phyloP scores from a whole-genome alignment of 2,888 invertebrate genomes.

The Deilephila porcellus region DNA sequence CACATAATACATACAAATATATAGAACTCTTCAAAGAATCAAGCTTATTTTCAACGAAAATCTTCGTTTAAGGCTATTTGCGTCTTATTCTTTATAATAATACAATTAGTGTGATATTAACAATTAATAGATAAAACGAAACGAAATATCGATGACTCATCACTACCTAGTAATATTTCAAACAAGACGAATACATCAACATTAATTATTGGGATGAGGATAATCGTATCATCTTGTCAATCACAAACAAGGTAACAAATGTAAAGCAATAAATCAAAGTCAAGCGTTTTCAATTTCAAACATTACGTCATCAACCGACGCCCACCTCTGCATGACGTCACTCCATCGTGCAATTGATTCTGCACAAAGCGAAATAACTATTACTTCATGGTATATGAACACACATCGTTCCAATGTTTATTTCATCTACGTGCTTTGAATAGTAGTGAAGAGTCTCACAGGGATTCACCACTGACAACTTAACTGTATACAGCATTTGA shows the following conservation, averaged over 20 bases:
- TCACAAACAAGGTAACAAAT: background rate
- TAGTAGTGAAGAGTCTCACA: background rate
- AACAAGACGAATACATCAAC: too few relatives aligned
- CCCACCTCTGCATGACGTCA: conserved; percentile 9
- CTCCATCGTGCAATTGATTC: conserved; percentile 2
- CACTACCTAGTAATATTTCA: too few relatives aligned
- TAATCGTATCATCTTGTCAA: background rate
- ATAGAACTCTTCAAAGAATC: too few relatives aligned
- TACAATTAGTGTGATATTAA: too few relatives aligned
- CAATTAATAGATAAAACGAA: too few relatives aligned
- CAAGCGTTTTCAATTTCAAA: background rate
- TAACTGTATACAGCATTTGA: conserved; percentile 6
- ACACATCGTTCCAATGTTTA: conserved; percentile 39
- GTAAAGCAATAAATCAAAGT: background rate
- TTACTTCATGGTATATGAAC: conserved; percentile 37
- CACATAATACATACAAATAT: too few relatives aligned
- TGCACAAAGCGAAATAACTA: conserved; percentile 33
- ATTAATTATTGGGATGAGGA: background rate
- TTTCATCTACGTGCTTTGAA: conserved; percentile 36
- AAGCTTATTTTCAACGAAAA: too few relatives aligned
- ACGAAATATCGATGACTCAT: too few relatives aligned
- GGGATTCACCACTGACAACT: background rate
- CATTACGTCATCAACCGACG: conserved; percentile 18
- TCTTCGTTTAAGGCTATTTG: too few relatives aligned
- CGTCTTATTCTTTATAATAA: too few relatives aligned